Evolutionary conservation across 2,888 invertebrate genomes (phyloP), one percentile per base, ranked within the genome.

Genomic region (Andrena camellia): DNA sequence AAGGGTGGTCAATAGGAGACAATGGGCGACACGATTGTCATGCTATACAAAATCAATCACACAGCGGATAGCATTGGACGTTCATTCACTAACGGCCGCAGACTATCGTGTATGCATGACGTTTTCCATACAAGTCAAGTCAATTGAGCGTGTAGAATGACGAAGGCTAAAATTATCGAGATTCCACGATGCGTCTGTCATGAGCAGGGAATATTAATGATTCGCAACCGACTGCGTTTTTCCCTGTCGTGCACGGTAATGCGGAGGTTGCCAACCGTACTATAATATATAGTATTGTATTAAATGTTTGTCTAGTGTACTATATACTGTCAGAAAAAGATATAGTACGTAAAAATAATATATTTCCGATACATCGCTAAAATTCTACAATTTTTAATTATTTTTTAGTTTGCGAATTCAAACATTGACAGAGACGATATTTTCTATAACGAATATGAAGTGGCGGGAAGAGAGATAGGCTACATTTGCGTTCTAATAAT

Each of bases 171-270:
- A 78, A 78, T 81, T 78, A 78, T 68, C 72, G 54, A 17, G 67
- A 78, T 78, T 57, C 67, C 67, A 54, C 68, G 13, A 54, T 78
- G 67, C 29, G 5, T 62, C 33, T 78, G 71, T 72, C 80, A 81
- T 77, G 52, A 54, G 13, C 42, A 20, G 17, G 35, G 71, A 57
- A 57, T 68, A 68, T 57, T 29, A 63, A 78, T 71, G 31, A 26
- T 57, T 20, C 33, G n/a, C 8, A 13, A 31, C 6, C 7, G 35
- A n/a, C 6, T 29, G 6, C 29, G n/a, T 8, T 60, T 10, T 13
- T 31, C 60, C n/a, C 60, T 10, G 17, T 60, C 60, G 26, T 6
- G 17, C 6, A 26, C n/a, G 17, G 31, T 10, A 42, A 42, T 17
- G 42, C 42, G 13, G 42, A 4, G 17, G 42, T 42, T 42, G 42